These are phyloP conservation scores for Drosophila longiperda DNA, from an alignment of 2,888 invertebrate genomes.

Conservation along the genomic window DNA sequence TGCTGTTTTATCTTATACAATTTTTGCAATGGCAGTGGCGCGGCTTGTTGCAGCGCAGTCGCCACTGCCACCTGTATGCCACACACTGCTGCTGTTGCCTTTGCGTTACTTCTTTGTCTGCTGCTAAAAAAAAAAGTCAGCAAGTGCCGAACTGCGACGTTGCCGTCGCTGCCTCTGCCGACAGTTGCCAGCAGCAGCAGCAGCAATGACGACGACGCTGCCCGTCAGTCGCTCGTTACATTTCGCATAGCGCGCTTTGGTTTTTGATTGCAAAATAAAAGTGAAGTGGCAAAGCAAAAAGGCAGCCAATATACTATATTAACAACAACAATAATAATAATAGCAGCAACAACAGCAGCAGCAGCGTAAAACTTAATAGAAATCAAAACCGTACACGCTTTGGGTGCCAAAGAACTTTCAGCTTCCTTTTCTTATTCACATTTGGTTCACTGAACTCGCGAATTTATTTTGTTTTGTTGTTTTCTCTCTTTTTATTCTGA, in stretches of 20 bases:
- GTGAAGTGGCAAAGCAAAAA: slow-evolving; percentile 37
- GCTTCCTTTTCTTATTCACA: slow-evolving; percentile 45
- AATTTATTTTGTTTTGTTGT: slow-evolving; percentile 19
- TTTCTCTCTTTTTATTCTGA: slow-evolving; percentile 1
- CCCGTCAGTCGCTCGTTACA: slow-evolving; percentile 60
- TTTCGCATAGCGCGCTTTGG: slow-evolving; percentile 62
- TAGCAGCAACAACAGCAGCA: slow-evolving; percentile 3
- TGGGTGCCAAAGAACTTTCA: slow-evolving; percentile 41
- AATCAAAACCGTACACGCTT: slow-evolving; percentile 43
- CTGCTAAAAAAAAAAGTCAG: slow-evolving; percentile 21
- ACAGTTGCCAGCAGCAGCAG: slow-evolving; percentile 19
- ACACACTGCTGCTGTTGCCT: slow-evolving; percentile 17
- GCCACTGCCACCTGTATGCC: slow-evolving; percentile 46
- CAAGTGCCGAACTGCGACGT: slow-evolving; percentile 9
- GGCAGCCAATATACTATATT: slow-evolving; percentile 12
- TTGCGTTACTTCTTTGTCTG: slow-evolving; percentile 47
- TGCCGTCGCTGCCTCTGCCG: slow-evolving; percentile 12
- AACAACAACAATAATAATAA: slow-evolving; percentile 6
- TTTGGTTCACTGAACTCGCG: slow-evolving; percentile 46
- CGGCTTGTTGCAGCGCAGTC: slow-evolving; percentile 41
- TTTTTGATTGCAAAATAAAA: slow-evolving; percentile 51
- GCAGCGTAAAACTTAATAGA: slow-evolving; percentile 35
- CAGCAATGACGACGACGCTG: slow-evolving; percentile 23
- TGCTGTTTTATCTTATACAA: slow-evolving; percentile 15
- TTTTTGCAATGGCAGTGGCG: slow-evolving; percentile 38